phyloP scores from a whole-genome alignment of 2,888 invertebrate species.

The Hemicrepidius hirtus region DNA sequence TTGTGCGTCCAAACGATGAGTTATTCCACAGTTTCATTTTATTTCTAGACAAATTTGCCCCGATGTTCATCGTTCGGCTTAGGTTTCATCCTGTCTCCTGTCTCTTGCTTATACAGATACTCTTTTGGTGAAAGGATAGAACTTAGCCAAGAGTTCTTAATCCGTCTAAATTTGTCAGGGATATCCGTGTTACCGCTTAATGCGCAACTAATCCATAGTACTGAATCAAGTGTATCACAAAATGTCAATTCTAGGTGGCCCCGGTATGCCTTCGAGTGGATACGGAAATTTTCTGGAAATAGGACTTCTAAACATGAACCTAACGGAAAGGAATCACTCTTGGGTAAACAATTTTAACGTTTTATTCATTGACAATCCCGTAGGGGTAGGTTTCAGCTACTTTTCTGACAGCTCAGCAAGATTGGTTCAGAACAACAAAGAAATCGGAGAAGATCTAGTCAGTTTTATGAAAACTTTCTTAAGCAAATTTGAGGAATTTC shows the following conservation, averaged over 20 bases:
- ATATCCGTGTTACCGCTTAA: constrained; percentile 46
- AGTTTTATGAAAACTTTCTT: constrained; percentile 83
- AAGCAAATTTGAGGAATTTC: constrained; percentile 80
- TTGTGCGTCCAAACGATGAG: too few relatives aligned
- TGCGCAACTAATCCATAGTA: constrained; percentile 44
- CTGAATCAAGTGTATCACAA: constrained; percentile 45
- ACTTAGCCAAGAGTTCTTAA: constrained; percentile 49
- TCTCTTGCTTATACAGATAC: constrained; percentile 25
- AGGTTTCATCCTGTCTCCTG: constrained; percentile 22
- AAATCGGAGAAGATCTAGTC: constrained; percentile 86
- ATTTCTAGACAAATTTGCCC: constrained; percentile 1
- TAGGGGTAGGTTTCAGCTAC: constrained; percentile 91
- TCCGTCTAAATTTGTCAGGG: constrained; percentile 50
- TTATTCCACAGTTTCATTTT: too few relatives aligned
- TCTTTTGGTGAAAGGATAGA: constrained; percentile 42
- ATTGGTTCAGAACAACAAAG: constrained; percentile 75
- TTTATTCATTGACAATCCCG: constrained; percentile 92
- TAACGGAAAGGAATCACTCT: constrained; percentile 73
- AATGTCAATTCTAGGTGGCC: constrained; percentile 63
- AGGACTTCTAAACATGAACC: constrained; percentile 74
- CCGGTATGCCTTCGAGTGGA: constrained; percentile 69
- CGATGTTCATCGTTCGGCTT: constrained; percentile 1
- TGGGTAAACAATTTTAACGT: constrained; percentile 80
- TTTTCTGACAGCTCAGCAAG: constrained; percentile 74
- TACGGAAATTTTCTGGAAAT: constrained; percentile 77